These are phyloP conservation scores for Nothocercus nigrocapillus DNA, from an alignment of 2,113 vertebrate genomes.

Conservation along the genomic window DNA sequence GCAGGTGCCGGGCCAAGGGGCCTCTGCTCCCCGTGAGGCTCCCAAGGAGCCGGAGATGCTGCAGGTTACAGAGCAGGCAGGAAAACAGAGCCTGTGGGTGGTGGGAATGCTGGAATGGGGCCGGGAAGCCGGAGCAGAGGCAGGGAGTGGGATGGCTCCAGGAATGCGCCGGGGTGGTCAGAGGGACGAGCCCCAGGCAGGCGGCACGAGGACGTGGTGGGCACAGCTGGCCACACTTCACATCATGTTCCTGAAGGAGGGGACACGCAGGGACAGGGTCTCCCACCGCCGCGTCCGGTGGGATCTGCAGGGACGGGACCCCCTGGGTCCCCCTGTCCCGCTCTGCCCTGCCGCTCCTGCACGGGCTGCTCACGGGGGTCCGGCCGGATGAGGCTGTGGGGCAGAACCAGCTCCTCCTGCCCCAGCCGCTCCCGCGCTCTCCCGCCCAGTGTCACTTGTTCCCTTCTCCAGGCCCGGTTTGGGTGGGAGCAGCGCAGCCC, in stretches of 20 bases:
- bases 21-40: background rate
- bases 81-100: constrained; percentile 59
- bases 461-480: background rate
- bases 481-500: background rate
- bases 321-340: background rate
- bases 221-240: constrained; percentile 49
- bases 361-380: background rate
- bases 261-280: background rate
- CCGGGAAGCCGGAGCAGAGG: background rate
- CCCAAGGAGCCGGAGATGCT: background rate
- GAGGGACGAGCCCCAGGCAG: background rate
- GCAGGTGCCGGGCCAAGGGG: background rate
- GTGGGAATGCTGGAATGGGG: background rate
- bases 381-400: background rate
- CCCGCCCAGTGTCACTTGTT: background rate
- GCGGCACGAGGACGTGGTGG: background rate
- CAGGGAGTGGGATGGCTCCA: accelerated
- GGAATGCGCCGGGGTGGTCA: background rate
- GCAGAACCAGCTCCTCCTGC: background rate
- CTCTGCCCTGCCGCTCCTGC: accelerated
- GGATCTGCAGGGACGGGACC: background rate
- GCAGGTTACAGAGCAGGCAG: constrained; percentile 14
- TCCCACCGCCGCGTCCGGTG: accelerated
- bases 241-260: constrained; percentile 6
- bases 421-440: background rate